Conservation (phyloP, 2,113 vertebrate genomes). For the Sylvia atricapilla region DNA sequence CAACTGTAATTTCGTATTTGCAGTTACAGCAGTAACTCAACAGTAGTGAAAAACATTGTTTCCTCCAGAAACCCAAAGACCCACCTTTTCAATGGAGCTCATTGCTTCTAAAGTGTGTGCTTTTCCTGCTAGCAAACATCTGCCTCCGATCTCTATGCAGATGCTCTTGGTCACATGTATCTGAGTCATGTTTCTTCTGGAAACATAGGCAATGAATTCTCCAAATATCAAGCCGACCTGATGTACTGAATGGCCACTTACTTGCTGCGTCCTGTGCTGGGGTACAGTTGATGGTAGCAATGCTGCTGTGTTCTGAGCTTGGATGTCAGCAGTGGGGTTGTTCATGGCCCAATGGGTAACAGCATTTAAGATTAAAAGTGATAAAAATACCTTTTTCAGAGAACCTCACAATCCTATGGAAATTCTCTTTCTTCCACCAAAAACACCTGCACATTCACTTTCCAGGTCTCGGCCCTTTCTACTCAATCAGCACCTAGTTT, state of each 20-base stretch:
- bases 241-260: background rate
- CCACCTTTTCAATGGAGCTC: background rate
- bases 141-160: background rate
- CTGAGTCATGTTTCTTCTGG: background rate
- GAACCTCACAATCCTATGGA: background rate
- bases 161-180: background rate
- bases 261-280: background rate
- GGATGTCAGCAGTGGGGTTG: background rate
- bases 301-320: background rate
- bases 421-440: background rate
- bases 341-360: background rate
- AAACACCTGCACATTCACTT: fast-evolving
- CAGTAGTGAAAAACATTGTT: background rate
- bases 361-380: background rate
- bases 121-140: background rate
- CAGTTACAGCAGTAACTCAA: background rate
- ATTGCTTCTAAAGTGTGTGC: background rate
- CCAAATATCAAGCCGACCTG: background rate
- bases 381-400: background rate
- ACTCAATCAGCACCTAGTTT: background rate
- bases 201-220: background rate
- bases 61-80: background rate
- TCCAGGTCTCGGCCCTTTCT: background rate
- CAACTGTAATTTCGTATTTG: background rate
- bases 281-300: background rate